Conservation (phyloP, 1,140 invertebrate species). For the Zaprionus gabonicus region DNA sequence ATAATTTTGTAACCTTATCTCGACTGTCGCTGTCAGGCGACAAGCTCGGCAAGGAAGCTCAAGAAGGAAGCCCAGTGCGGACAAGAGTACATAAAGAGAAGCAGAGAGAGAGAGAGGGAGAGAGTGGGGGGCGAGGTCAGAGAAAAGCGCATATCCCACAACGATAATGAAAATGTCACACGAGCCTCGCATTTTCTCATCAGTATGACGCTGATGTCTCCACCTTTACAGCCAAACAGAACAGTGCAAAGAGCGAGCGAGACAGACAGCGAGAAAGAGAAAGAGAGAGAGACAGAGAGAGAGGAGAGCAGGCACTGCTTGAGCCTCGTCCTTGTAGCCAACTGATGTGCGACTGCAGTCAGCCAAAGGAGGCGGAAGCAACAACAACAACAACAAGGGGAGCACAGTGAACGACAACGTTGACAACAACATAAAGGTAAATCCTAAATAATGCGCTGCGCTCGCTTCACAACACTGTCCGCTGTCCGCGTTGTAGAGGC, state of each 20-base stretch:
- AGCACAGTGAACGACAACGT: slow-evolving; percentile 48
- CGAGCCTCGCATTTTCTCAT: slow-evolving; percentile 83
- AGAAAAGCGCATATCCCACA: slow-evolving; percentile 79
- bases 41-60: slow-evolving; percentile 13
- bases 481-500: not conserved
- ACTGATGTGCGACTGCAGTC: slow-evolving; percentile 53
- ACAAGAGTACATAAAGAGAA: not conserved
- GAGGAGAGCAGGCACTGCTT: slow-evolving; percentile 26
- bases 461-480: slow-evolving; percentile 68
- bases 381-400: slow-evolving; percentile 19
- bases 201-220: slow-evolving; percentile 56
- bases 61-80: not conserved
- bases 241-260: slow-evolving; percentile 8
- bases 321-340: slow-evolving; percentile 9
- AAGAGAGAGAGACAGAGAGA: not conserved
- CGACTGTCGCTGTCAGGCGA: slow-evolving; percentile 65
- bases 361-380: slow-evolving; percentile 49
- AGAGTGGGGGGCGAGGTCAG: slow-evolving; percentile 20
- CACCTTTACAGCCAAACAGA: slow-evolving; percentile 53
- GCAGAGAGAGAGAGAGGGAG: slow-evolving; percentile 6
- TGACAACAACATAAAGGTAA: slow-evolving; percentile 83
- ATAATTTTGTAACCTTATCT: slow-evolving; percentile 84
- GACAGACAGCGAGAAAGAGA: not conserved
- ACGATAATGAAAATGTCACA: slow-evolving; percentile 83
- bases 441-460: slow-evolving; percentile 80